phyloP scores from a whole-genome alignment of 2,888 invertebrate species.

The Polydrusus pterygomalis region DNA sequence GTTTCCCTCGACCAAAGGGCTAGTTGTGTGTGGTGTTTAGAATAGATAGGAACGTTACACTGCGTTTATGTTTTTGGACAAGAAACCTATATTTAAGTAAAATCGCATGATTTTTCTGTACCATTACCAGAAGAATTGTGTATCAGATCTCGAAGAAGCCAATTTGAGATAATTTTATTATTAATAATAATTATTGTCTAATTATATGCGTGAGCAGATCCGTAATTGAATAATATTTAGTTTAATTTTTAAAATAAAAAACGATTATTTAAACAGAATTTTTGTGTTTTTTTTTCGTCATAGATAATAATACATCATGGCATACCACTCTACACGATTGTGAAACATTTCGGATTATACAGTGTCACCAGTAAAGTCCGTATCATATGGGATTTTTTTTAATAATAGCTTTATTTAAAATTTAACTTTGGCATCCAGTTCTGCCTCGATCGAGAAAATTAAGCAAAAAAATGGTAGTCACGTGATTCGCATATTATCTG shows the following conservation, averaged over 20 bases:
- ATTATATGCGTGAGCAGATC: slow-evolving; percentile 34
- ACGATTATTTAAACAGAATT: slow-evolving; percentile 27
- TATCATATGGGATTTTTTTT: too few relatives aligned
- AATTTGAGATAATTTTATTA: slow-evolving; percentile 41
- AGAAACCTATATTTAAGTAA: slow-evolving; percentile 2
- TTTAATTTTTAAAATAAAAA: slow-evolving; percentile 48
- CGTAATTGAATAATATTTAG: slow-evolving; percentile 35
- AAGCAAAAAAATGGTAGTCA: too few relatives aligned
- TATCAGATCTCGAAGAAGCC: slow-evolving; percentile 45
- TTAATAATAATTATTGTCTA: slow-evolving; percentile 12
- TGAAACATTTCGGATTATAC: too few relatives aligned
- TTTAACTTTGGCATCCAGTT: too few relatives aligned
- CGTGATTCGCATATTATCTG: too few relatives aligned
- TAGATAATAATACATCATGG: too few relatives aligned
- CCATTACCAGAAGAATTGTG: slow-evolving; percentile 11
- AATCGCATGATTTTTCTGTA: slow-evolving; percentile 19
- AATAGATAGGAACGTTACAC: too few relatives aligned
- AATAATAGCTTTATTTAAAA: too few relatives aligned
- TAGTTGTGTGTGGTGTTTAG: background rate
- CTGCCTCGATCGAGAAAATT: too few relatives aligned
- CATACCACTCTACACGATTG: too few relatives aligned
- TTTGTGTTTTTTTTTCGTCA: slow-evolving; percentile 1
- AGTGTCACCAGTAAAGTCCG: too few relatives aligned
- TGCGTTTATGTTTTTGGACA: slow-evolving; percentile 3
- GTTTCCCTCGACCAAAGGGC: background rate